Evolutionary conservation across 2,113 vertebrate genomes (phyloP).

Genomic region (Machaerirhynchus nigripectus): DNA sequence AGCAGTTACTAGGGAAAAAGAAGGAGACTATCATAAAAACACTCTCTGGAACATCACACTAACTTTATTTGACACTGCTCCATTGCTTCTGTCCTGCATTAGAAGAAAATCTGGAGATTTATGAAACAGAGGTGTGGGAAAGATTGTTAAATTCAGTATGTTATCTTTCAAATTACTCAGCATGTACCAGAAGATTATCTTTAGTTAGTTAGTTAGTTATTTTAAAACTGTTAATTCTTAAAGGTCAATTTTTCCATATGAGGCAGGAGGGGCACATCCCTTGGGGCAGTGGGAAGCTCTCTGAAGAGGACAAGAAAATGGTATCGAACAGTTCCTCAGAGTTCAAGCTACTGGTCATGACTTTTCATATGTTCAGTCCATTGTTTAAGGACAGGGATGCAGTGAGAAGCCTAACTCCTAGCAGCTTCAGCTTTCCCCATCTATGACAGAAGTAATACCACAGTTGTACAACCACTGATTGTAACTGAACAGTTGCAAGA

Average conservation of each 20-base stretch:
- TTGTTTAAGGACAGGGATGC: not conserved
- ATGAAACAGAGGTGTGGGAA: not conserved
- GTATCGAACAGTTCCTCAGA: not conserved
- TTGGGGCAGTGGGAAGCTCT: not conserved
- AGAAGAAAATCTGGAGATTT: not conserved
- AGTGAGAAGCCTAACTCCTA: not conserved
- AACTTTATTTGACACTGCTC: not conserved
- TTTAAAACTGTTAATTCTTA: not conserved
- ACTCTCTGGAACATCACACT: not conserved
- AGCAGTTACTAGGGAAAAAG: not conserved
- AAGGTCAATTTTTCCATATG: not conserved
- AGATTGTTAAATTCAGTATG: not conserved
- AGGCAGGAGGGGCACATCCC: not conserved
- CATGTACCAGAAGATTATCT: not conserved
- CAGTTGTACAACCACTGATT: not conserved
- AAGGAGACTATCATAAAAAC: not conserved
- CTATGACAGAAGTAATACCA: not conserved
- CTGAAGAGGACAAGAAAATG: not conserved
- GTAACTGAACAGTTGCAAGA: not conserved
- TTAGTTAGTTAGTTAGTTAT: not conserved
- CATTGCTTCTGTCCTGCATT: not conserved
- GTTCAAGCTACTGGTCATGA: not conserved
- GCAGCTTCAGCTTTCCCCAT: not conserved
- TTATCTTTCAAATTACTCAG: not conserved
- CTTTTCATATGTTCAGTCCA: not conserved